Evolutionary conservation across 2,113 vertebrate genomes (phyloP).

Genomic region (Gracilinanus agilis): DNA sequence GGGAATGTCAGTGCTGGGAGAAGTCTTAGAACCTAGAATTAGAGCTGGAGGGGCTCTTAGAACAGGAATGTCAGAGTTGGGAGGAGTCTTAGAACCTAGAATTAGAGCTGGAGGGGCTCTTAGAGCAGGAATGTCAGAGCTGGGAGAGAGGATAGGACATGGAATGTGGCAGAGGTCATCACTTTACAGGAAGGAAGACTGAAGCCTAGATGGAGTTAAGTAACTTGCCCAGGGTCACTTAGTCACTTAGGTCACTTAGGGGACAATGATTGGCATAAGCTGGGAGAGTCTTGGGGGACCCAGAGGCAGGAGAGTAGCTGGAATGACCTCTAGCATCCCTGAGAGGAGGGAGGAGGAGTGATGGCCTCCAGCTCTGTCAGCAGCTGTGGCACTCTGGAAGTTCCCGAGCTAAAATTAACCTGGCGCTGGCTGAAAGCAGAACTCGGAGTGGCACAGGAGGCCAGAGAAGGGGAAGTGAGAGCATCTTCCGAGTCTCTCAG

Average conservation of each 20-base stretch:
- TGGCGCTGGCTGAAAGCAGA: conserved; percentile 66
- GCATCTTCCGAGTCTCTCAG: background rate
- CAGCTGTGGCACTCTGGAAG: conserved; percentile 69
- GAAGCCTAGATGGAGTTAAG: background rate
- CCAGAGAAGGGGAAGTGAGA: conserved; percentile 69
- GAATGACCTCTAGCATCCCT: background rate
- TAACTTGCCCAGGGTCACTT: background rate
- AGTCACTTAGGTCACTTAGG: background rate
- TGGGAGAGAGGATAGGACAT: too few species aligned
- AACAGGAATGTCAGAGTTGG: too few species aligned
- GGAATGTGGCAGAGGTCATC: background rate
- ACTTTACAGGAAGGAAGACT: background rate
- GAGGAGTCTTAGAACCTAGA: too few species aligned
- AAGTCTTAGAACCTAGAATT: too few species aligned
- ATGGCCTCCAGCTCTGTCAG: background rate
- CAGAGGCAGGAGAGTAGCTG: background rate
- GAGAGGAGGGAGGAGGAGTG: background rate
- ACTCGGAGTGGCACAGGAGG: conserved; percentile 47
- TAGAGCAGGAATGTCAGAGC: too few species aligned
- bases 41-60: too few species aligned
- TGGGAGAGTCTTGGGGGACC: background rate
- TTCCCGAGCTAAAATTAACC: conserved; percentile 76
- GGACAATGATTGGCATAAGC: background rate
- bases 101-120: too few species aligned
- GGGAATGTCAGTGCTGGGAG: background rate